These are phyloP conservation scores for Cataglyphis livida DNA, from an alignment of 2,888 invertebrate species.

Conservation along the genomic window DNA sequence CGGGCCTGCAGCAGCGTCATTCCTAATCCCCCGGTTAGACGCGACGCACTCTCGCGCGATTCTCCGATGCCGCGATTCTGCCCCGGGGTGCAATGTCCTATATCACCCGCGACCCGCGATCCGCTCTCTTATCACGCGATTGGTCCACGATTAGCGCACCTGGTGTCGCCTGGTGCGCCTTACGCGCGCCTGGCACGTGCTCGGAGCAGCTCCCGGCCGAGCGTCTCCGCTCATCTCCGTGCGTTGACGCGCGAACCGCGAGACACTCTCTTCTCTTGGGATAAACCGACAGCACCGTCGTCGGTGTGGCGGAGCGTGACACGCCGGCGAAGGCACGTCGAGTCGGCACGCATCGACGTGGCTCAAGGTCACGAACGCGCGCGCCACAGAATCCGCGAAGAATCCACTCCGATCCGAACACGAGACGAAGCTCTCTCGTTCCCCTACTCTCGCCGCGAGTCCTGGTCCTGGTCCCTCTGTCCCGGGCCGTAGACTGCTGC, in stretches of 20 bases:
- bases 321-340: slow-evolving; percentile 7
- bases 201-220: slow-evolving; percentile 77
- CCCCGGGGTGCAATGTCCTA: slow-evolving; percentile 46
- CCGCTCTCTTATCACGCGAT: slow-evolving; percentile 51
- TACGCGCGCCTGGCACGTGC: slow-evolving; percentile 82
- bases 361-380: slow-evolving; percentile 66
- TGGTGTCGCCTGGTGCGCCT: slow-evolving; percentile 75
- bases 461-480: slow-evolving; percentile 83
- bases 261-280: background rate
- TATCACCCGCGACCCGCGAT: slow-evolving; percentile 55
- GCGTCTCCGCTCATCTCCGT: slow-evolving; percentile 77
- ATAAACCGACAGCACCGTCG: background rate
- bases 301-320: slow-evolving; percentile 24
- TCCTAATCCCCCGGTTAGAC: slow-evolving; percentile 47
- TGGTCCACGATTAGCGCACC: slow-evolving; percentile 70
- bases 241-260: slow-evolving; percentile 44
- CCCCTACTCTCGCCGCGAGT: slow-evolving; percentile 66
- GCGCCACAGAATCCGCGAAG: background rate
- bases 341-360: slow-evolving; percentile 24
- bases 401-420: slow-evolving; percentile 50
- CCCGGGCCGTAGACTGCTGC: slow-evolving; percentile 84
- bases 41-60: slow-evolving; percentile 30
- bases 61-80: slow-evolving; percentile 35
- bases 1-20: slow-evolving; percentile 62
- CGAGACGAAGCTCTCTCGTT: slow-evolving; percentile 59